Percentiles rank a stretch among this genome's conserved stretches.
These are phyloP conservation scores for Elysia crispata DNA, from an alignment of 2,888 invertebrate genomes.

Conservation along the genomic window DNA sequence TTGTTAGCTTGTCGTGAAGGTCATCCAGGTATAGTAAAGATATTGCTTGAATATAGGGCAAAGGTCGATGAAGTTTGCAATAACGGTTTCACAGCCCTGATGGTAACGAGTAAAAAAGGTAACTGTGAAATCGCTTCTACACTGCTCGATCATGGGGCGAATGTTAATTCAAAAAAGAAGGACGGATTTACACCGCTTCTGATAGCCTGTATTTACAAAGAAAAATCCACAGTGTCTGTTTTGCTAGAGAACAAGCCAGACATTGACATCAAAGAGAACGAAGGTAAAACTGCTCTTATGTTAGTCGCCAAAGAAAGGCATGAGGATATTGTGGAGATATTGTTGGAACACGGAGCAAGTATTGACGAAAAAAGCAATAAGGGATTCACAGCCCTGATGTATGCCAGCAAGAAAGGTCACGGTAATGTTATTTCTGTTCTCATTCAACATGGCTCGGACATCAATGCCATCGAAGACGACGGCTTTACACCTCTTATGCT, in stretches of 20 bases:
- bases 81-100: constrained; percentile 65
- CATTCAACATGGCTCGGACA: neutral
- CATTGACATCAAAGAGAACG: neutral
- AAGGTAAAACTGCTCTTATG: neutral
- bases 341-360: neutral
- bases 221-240: too few species aligned
- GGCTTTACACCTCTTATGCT: neutral
- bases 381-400: neutral
- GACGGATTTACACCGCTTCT: neutral
- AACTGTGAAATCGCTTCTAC: constrained; percentile 56
- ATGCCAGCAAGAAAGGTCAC: neutral
- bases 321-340: neutral
- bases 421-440: neutral
- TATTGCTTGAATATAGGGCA: too few species aligned
- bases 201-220: neutral
- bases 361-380: neutral
- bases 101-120: constrained; percentile 58
- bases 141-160: constrained; percentile 59
- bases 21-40: too few species aligned
- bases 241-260: too few species aligned
- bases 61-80: too few species aligned
- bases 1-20: too few species aligned
- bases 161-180: constrained; percentile 53
- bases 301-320: neutral
- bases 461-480: neutral